Base-by-base conservation (phyloP, 2,113 vertebrate species). In the Pseudorhombus dupliciocellatus region DNA sequence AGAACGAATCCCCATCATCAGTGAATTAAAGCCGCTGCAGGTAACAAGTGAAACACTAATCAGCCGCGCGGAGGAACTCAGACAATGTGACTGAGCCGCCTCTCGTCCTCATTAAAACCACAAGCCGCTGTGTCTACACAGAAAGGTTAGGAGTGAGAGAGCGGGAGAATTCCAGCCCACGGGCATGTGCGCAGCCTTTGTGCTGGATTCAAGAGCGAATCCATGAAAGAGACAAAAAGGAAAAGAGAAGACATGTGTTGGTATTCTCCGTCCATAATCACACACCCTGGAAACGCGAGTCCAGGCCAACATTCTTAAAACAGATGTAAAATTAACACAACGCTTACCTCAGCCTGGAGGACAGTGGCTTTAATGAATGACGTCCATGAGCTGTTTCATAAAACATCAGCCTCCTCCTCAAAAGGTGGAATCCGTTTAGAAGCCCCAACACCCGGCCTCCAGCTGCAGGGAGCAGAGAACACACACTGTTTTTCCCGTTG, bases 81-180 rank as follows among this genome's bases (percentile, higher is more conserved):
- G 44, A 58, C 61, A 65, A 70, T 61, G 63, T 24, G 73, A 65
- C n/a, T 5, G 14, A 56, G 51, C 21, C 53, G 70, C 67, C 44
- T 57, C 51, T 9, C 57, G 21, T 64, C 71, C 74, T 74, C 70
- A 79, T 80, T 85, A 81, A 54, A 73, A 56, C 60, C 54, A 56
- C 2, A 1, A 75, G 76, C 75, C 66, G 46, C 56, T 37, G 20
- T 53, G 48, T 58, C 65, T 51, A 57, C 52, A 53, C 52, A 66
- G 66, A 75, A 18, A 70, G 22, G 40, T 64, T 26, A 59, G 48
- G 46, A 44, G 34, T 58, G 69, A 51, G 60, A 1, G 31, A 21
- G 24, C 14, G 5, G 7, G 21, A 8, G 46, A n/a, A 20, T 4
- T 50, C 18, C 18, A 20, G 54, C 53, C 34, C 34, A 11, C 34